Evolutionary conservation across 1,140 invertebrate genomes (phyloP).

Genomic region (Gryllus bimaculatus): DNA sequence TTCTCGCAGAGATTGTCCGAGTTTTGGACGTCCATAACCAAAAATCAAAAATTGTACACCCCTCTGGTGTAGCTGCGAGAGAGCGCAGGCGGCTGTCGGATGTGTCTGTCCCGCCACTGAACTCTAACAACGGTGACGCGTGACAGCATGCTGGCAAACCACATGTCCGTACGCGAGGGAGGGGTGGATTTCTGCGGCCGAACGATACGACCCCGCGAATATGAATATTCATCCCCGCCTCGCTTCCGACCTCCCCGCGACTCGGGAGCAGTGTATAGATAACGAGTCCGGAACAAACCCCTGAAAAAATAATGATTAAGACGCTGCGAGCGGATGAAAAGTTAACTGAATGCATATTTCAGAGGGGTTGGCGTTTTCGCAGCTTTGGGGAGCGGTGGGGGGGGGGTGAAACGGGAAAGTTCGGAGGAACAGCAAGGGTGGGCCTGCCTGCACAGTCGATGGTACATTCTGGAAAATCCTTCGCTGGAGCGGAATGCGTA

Average conservation of each 20-base stretch:
- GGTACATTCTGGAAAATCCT: too few species aligned
- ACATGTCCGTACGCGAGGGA: too few species aligned
- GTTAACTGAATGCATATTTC: not conserved
- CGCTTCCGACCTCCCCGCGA: not conserved
- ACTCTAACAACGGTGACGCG: too few species aligned
- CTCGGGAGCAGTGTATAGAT: not conserved
- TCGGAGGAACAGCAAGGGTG: not conserved
- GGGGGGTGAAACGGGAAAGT: not conserved
- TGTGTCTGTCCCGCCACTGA: too few species aligned
- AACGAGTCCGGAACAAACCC: not conserved
- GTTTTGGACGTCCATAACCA: too few species aligned
- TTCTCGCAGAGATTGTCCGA: too few species aligned
- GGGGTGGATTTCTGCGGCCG: not conserved
- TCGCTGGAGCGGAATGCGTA: too few species aligned
- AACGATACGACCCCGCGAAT: not conserved
- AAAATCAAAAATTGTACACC: too few species aligned
- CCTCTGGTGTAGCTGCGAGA: too few species aligned
- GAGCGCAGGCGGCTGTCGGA: too few species aligned
- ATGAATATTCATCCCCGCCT: not conserved
- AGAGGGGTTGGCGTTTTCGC: not conserved
- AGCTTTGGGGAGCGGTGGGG: not conserved
- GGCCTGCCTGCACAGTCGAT: too few species aligned
- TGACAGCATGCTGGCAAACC: too few species aligned
- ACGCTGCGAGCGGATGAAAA: not conserved
- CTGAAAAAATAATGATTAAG: conserved; percentile 1